phyloP scores from a whole-genome alignment of 30 jellyfish, hydroid and myxozoan genomes.

The Chironex yamaguchii region DNA sequence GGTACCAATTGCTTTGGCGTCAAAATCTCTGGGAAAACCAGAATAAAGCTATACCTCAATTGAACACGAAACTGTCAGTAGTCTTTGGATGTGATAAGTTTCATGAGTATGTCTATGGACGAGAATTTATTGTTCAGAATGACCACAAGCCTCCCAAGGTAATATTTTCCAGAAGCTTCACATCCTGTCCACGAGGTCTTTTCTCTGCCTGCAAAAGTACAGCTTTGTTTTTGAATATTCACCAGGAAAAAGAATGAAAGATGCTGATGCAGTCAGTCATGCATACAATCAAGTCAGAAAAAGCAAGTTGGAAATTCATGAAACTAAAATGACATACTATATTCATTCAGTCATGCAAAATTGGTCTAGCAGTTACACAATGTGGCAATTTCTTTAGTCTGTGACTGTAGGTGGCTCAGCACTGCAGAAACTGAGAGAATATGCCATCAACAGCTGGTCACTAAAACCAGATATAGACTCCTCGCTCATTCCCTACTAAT shows the following conservation, averaged over 20 bases:
- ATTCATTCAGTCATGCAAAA: conserved; percentile 4
- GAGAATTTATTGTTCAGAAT: conserved; percentile 19
- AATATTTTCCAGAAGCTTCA: conserved; percentile 20
- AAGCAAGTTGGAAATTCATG: conserved; percentile 46
- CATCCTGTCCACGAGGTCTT: conserved; percentile 32
- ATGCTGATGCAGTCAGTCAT: conserved; percentile 32
- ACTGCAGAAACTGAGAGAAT: conserved; percentile 48
- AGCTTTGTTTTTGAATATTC: not conserved
- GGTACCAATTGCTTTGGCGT: conserved; percentile 20
- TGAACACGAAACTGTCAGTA: conserved; percentile 9
- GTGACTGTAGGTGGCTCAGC: conserved; percentile 51
- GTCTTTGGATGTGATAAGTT: conserved; percentile 12
- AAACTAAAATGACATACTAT: conserved; percentile 24
- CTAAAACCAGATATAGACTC: conserved; percentile 14
- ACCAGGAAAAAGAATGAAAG: conserved; percentile 5
- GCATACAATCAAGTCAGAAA: conserved; percentile 28
- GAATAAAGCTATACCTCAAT: conserved; percentile 13
- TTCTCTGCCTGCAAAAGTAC: conserved; percentile 5
- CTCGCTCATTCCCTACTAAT: conserved; percentile 39
- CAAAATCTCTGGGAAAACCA: not conserved
- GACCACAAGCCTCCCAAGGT: conserved; percentile 27
- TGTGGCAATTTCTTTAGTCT: conserved; percentile 34
- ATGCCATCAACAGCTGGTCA: conserved; percentile 56
- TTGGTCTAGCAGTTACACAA: conserved; percentile 10
- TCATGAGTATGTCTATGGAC: conserved; percentile 23